These are phyloP conservation scores for Lepidostoma basale DNA, from an alignment of 1,140 invertebrate genomes.

Conservation along the genomic window DNA sequence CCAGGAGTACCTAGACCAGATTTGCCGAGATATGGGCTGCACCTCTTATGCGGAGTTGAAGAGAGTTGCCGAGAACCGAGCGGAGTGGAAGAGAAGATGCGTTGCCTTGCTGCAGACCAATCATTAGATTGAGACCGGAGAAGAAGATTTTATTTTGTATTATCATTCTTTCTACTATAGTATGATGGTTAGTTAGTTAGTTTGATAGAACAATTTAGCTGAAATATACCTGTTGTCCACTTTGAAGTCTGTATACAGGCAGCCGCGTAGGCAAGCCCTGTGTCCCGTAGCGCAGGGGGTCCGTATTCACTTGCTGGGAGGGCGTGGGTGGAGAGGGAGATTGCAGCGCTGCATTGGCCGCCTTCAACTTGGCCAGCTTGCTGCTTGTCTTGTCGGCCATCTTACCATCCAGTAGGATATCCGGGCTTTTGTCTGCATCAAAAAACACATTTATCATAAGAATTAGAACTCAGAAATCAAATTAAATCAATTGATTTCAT, in stretches of 20 bases:
- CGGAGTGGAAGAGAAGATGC: too few species aligned
- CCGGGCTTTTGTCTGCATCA: constrained; percentile 40
- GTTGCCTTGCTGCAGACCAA: too few species aligned
- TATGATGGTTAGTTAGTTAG: too few species aligned
- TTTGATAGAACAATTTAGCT: too few species aligned
- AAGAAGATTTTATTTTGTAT: too few species aligned
- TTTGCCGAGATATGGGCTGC: too few species aligned
- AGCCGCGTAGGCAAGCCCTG: neutral
- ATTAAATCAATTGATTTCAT: neutral
- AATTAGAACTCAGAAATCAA: too few species aligned
- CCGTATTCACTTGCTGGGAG: constrained; percentile 40
- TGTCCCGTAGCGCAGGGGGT: constrained; percentile 35
- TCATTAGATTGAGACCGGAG: too few species aligned
- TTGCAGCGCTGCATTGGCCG: constrained; percentile 1
- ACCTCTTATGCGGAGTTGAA: too few species aligned
- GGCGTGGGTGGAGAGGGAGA: neutral
- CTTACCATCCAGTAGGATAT: constrained; percentile 43
- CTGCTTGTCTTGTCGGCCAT: constrained; percentile 27
- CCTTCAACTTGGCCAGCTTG: constrained; percentile 16
- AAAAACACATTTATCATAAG: neutral
- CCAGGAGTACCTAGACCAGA: too few species aligned
- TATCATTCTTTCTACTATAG: too few species aligned
- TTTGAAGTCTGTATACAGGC: constrained; percentile 13
- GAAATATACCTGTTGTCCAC: constrained; percentile 11
- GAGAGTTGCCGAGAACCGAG: too few species aligned